Evolutionary conservation across 2,888 invertebrate species (phyloP).

Genomic region (Perizoma affinitatum): DNA sequence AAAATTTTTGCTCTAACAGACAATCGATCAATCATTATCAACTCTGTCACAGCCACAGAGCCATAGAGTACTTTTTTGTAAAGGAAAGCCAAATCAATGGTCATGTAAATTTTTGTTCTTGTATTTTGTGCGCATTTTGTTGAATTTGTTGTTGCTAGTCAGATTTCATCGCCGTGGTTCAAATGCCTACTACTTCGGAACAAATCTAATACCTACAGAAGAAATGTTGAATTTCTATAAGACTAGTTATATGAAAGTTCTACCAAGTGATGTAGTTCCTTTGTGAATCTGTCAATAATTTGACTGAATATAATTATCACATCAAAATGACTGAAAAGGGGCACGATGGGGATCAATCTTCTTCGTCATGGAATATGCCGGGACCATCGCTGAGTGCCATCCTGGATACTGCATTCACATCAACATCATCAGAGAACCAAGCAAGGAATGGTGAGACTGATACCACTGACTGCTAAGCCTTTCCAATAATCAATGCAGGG

Average conservation of each 20-base stretch:
- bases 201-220: conserved; percentile 3
- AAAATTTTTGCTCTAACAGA: no score
- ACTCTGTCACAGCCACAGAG: no score
- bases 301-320: conserved; percentile 8
- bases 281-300: conserved; percentile 31
- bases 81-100: neutral
- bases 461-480: neutral
- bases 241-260: conserved; percentile 2
- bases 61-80: no score
- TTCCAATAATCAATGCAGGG: no score
- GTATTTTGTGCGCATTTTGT: conserved; percentile 24
- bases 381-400: conserved; percentile 85
- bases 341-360: conserved; percentile 65
- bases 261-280: conserved; percentile 30
- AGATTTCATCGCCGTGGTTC: conserved; percentile 3
- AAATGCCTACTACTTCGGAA: conserved; percentile 3
- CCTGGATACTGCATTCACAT: conserved; percentile 86
- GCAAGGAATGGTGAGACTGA: conserved; percentile 64
- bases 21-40: no score
- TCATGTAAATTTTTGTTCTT: conserved; percentile 38
- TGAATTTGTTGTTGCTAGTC: conserved; percentile 17
- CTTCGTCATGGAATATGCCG: conserved; percentile 74
- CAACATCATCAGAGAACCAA: conserved; percentile 75
- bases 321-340: conserved; percentile 71
- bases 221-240: neutral